phyloP scores from a whole-genome alignment of 2,797 vertebrate genomes.

The Lagocephalus sceleratus region DNA sequence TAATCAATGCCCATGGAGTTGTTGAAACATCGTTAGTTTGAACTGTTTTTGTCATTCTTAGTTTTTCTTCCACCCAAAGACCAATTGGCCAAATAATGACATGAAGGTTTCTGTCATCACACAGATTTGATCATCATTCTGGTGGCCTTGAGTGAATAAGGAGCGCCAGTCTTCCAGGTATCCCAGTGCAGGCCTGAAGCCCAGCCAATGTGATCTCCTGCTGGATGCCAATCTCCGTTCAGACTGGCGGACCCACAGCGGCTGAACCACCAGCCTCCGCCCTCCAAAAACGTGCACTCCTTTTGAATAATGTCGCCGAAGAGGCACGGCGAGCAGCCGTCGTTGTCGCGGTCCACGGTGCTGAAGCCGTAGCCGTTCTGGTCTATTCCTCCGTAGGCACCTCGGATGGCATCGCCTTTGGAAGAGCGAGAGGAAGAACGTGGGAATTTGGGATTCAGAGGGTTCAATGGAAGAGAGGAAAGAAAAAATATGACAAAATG shows the following conservation, averaged over 20 bases:
- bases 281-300: conserved; percentile 2
- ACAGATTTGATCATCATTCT: conserved; percentile 66
- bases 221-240: conserved; percentile 56
- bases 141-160: conserved; percentile 58
- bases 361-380: conserved; percentile 71
- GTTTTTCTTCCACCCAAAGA: too few relatives aligned
- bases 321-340: conserved; percentile 59
- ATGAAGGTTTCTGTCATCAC: background rate
- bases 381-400: conserved; percentile 21
- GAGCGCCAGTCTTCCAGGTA: conserved; percentile 39
- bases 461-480: too few relatives aligned
- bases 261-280: conserved; percentile 70
- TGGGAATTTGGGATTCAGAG: background rate
- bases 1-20: too few relatives aligned
- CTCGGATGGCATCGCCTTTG: conserved; percentile 61
- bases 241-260: conserved; percentile 63
- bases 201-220: conserved; percentile 36
- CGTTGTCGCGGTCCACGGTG: conserved; percentile 56
- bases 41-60: too few relatives aligned
- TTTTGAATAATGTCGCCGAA: conserved; percentile 36
- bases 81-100: too few relatives aligned
- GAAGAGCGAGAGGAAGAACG: background rate
- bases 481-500: too few relatives aligned
- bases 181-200: conserved; percentile 47
- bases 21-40: too few relatives aligned